phyloP scores from a whole-genome alignment of 1,140 invertebrate genomes.

The Euwallacea similis region DNA sequence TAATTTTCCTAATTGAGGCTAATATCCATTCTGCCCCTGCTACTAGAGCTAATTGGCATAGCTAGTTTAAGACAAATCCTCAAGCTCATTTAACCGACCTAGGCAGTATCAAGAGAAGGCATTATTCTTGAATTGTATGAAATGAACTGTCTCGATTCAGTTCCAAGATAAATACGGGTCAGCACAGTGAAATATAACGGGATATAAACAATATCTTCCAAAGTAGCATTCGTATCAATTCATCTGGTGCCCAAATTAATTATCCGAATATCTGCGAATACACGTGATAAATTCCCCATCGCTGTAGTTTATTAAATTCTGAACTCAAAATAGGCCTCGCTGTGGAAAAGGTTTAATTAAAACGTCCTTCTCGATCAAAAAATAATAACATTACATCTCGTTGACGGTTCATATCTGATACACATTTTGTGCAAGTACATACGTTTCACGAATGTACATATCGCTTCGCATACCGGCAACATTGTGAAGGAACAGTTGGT shows the following conservation, averaged over 20 bases:
- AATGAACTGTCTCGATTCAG: constrained; percentile 12
- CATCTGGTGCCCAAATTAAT: constrained; percentile 14
- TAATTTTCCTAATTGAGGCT: constrained; percentile 1
- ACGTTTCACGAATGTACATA: neutral
- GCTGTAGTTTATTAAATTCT: constrained; percentile 9
- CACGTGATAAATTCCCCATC: constrained; percentile 1
- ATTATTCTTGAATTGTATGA: constrained; percentile 10
- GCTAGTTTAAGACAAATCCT: neutral
- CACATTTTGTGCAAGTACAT: no score
- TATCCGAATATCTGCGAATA: constrained; percentile 12
- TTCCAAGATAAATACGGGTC: constrained; percentile 20
- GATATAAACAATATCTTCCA: constrained; percentile 19
- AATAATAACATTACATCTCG: neutral
- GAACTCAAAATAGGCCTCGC: constrained; percentile 9
- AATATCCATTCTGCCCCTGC: neutral
- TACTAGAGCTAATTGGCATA: neutral
- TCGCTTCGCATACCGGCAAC: constrained; percentile 18
- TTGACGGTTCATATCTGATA: no score
- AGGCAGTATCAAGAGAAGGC: constrained; percentile 4
- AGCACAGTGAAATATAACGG: constrained; percentile 20
- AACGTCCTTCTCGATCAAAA: neutral
- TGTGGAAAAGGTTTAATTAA: constrained; percentile 1
- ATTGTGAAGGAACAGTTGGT: constrained; percentile 25
- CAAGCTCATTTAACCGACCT: constrained; percentile 9
- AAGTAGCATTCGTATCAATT: constrained; percentile 15